Conservation (phyloP, 2,888 invertebrate genomes). For the Venustoraphidia nigricollis region DNA sequence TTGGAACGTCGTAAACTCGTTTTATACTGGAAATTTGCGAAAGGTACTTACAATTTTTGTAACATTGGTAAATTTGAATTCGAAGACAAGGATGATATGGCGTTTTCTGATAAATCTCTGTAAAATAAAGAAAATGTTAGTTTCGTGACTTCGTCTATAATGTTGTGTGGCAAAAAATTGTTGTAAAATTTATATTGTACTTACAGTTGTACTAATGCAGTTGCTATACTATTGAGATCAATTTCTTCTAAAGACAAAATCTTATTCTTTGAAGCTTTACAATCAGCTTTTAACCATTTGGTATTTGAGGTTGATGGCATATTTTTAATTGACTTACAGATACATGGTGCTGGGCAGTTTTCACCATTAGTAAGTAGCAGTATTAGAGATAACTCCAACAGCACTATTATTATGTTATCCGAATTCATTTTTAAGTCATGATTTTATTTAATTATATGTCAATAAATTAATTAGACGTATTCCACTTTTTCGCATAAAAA, state of each 20-base stretch:
- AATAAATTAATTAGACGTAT: no score
- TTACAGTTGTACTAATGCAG: slow-evolving; percentile 50
- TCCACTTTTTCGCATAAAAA: no score
- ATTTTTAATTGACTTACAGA: slow-evolving; percentile 3
- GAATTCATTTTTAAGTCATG: no score
- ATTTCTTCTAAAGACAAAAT: slow-evolving; percentile 45
- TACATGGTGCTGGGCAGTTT: slow-evolving; percentile 3
- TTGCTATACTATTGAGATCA: slow-evolving; percentile 41
- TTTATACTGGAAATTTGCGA: background rate
- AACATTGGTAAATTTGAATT: slow-evolving; percentile 47
- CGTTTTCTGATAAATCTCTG: slow-evolving; percentile 52
- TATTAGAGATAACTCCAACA: no score
- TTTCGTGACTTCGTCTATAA: background rate
- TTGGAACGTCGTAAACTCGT: background rate
- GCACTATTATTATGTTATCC: no score
- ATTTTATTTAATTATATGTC: no score
- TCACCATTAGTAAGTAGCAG: background rate
- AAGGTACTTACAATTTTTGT: slow-evolving; percentile 51
- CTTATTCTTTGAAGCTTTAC: slow-evolving; percentile 41
- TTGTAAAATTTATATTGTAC: slow-evolving; percentile 19
- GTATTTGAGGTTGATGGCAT: slow-evolving; percentile 18
- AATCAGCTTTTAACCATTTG: slow-evolving; percentile 43
- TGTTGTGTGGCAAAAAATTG: background rate
- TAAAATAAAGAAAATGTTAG: slow-evolving; percentile 22
- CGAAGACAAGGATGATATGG: slow-evolving; percentile 38